Conservation (phyloP, 2,888 invertebrate species). For the Sepiola atlantica region DNA sequence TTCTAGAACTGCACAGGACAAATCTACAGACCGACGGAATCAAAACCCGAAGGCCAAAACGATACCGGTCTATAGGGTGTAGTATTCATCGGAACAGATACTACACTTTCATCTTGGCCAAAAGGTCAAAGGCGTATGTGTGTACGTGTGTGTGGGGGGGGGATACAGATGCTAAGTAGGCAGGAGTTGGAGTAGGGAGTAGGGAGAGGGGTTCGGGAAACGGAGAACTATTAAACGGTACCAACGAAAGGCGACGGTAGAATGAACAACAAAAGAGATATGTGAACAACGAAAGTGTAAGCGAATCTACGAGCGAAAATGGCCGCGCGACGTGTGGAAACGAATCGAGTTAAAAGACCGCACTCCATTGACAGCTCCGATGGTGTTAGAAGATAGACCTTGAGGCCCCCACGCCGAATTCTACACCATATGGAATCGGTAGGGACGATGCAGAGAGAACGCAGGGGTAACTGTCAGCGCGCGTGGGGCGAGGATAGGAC, state of each 20-base stretch:
- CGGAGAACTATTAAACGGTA: background rate
- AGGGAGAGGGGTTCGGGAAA: background rate
- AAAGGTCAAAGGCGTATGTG: no score
- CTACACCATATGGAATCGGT: background rate
- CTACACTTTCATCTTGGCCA: no score
- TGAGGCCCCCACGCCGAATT: constrained; percentile 8
- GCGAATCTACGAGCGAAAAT: background rate
- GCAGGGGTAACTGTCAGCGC: background rate
- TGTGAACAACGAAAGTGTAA: background rate
- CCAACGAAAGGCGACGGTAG: background rate
- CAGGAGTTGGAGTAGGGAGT: background rate
- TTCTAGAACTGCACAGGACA: no score
- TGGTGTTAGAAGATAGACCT: background rate
- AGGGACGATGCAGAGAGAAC: background rate
- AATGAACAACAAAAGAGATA: background rate
- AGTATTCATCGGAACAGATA: no score
- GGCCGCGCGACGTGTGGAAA: background rate
- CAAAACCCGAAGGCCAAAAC: no score
- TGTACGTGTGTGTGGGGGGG: background rate
- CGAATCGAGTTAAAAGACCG: constrained; percentile 32
- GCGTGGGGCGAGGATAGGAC: background rate
- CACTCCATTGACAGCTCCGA: constrained; percentile 4
- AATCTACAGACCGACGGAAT: no score
- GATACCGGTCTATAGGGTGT: no score
- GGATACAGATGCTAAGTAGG: background rate